Conservation (phyloP, 2,888 invertebrate genomes). For the Smittia sp. region DNA sequence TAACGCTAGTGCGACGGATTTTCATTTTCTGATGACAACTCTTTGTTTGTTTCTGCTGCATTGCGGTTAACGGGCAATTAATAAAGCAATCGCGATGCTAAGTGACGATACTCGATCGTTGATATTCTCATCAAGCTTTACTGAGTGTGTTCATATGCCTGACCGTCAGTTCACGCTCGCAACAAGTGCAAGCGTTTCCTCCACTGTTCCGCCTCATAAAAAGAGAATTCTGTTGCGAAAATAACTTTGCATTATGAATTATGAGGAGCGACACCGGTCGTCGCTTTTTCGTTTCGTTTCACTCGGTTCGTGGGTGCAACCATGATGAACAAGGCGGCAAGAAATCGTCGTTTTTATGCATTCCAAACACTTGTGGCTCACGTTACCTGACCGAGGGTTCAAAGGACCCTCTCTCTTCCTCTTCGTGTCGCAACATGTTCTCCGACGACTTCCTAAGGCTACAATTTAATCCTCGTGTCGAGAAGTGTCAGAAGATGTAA, state of each 20-base stretch:
- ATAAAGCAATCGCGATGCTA: background rate
- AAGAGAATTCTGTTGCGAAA: background rate
- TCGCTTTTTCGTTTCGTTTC: background rate
- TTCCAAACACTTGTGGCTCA: background rate
- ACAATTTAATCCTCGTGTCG: background rate
- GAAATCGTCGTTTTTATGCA: background rate
- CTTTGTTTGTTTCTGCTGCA: background rate
- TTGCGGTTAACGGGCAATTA: constrained; percentile 2
- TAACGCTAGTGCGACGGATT: background rate
- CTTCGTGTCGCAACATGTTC: background rate
- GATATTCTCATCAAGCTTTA: too few species aligned
- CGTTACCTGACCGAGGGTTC: background rate
- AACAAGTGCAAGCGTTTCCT: too few species aligned
- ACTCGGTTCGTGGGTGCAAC: background rate
- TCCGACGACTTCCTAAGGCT: background rate
- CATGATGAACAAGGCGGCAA: background rate
- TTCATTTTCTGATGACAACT: background rate
- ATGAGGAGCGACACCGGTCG: background rate
- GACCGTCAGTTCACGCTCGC: too few species aligned
- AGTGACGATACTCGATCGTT: background rate
- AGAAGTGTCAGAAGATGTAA: background rate
- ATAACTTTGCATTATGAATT: constrained; percentile 26
- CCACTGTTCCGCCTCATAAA: too few species aligned
- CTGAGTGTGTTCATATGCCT: too few species aligned
- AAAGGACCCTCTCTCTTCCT: background rate